phyloP scores from a whole-genome alignment of 1,140 invertebrate species.

The Heterodera schachtii region DNA sequence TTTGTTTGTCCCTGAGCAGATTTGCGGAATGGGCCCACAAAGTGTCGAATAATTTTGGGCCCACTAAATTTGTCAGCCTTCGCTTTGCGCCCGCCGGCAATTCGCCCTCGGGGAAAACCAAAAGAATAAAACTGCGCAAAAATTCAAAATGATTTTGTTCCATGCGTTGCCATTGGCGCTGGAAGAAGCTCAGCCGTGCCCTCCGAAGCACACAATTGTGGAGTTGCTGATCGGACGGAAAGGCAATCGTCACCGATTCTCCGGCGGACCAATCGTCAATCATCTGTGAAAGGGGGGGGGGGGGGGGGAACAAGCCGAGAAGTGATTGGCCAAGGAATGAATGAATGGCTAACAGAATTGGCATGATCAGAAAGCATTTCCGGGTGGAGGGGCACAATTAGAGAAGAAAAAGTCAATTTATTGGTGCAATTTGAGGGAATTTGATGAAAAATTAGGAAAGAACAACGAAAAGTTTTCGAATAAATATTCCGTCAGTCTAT shows the following conservation, averaged over 20 bases:
- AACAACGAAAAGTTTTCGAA: no score
- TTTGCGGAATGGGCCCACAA: neutral
- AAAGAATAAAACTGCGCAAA: neutral
- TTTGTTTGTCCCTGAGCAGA: neutral
- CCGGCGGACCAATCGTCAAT: neutral
- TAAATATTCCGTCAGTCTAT: no score
- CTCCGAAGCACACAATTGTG: neutral
- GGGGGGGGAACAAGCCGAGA: no score
- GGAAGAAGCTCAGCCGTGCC: neutral
- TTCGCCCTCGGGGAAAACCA: neutral
- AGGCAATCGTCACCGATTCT: neutral
- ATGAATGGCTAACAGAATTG: no score
- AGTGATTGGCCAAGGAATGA: no score
- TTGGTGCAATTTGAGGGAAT: no score
- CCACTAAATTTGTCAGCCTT: neutral
- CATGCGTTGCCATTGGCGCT: neutral
- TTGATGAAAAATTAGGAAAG: no score
- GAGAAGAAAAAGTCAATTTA: no score
- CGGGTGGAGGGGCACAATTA: no score
- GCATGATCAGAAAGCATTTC: no score
- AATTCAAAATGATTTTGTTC: neutral
- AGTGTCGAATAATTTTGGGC: neutral
- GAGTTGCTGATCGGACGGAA: neutral
- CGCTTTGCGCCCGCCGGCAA: neutral
- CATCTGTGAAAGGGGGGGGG: neutral